These are phyloP conservation scores for Crypturellus tataupa DNA, from an alignment of 2,797 vertebrate genomes.

Conservation along the genomic window DNA sequence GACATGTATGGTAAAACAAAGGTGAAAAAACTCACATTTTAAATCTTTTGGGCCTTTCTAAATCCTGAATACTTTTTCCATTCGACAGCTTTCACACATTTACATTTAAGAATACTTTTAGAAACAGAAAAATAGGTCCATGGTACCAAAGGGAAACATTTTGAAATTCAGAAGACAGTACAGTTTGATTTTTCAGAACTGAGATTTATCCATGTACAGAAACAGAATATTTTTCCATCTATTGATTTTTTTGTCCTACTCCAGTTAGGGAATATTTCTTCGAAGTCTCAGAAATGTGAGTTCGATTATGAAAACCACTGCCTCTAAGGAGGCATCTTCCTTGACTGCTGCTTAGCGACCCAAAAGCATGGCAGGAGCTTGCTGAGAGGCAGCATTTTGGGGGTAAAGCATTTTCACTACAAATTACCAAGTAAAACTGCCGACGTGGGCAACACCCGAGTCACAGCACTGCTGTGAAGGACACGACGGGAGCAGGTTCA, in stretches of 20 bases:
- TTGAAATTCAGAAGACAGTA: background rate
- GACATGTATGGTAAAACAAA: background rate
- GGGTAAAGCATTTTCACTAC: background rate
- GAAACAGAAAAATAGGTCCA: background rate
- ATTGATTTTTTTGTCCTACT: background rate
- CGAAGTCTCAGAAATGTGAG: background rate
- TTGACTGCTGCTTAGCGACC: background rate
- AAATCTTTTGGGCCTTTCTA: background rate
- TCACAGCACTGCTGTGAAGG: background rate
- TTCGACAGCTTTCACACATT: background rate
- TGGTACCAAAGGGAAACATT: background rate
- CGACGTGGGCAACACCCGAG: background rate
- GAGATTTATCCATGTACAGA: background rate
- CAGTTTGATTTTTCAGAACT: background rate
- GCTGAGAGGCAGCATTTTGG: background rate
- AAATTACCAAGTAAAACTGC: background rate
- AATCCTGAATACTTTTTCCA: background rate
- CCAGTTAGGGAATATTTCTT: background rate
- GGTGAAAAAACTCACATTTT: background rate
- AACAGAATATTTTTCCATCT: background rate
- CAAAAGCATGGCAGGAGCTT: background rate
- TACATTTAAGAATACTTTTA: background rate
- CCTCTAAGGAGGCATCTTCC: background rate
- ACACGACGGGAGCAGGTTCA: fast-evolving
- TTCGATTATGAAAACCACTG: background rate